phyloP scores from a whole-genome alignment of 2,797 vertebrate genomes.

The Lepilemur ruficaudatus region DNA sequence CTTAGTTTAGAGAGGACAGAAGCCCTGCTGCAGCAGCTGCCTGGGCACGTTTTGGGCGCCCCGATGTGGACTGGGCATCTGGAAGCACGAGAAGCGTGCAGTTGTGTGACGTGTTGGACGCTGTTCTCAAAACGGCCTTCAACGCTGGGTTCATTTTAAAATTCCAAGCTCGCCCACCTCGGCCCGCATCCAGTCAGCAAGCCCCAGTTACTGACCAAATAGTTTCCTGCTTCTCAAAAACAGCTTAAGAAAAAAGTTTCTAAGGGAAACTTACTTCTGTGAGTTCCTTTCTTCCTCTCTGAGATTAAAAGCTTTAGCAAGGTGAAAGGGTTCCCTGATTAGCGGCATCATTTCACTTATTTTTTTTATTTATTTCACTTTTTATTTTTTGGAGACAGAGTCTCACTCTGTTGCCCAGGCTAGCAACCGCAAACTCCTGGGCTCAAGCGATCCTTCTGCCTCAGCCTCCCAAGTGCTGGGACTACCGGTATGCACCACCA shows the following conservation, averaged over 20 bases:
- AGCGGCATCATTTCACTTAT: neutral
- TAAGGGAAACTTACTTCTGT: neutral
- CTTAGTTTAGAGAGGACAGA: no score
- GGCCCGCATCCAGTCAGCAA: accelerated
- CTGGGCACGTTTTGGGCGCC: no score
- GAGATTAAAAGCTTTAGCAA: neutral
- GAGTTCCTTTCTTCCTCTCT: neutral
- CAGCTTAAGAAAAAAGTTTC: neutral
- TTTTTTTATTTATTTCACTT: neutral
- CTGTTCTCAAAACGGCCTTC: neutral
- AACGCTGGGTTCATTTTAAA: neutral
- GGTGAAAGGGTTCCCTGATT: neutral
- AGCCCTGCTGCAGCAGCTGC: no score
- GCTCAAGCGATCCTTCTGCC: no score
- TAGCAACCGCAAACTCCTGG: no score
- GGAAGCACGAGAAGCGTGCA: no score
- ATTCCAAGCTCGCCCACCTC: accelerated
- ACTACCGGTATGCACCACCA: no score
- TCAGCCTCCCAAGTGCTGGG: no score
- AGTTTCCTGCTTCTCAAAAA: neutral
- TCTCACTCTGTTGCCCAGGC: no score
- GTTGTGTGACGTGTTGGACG: no score
- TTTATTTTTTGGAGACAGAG: no score
- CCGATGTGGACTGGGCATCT: no score
- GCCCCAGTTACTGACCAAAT: neutral